These are phyloP conservation scores for Solen grandis DNA, from an alignment of 1,140 invertebrate genomes.

Conservation along the genomic window DNA sequence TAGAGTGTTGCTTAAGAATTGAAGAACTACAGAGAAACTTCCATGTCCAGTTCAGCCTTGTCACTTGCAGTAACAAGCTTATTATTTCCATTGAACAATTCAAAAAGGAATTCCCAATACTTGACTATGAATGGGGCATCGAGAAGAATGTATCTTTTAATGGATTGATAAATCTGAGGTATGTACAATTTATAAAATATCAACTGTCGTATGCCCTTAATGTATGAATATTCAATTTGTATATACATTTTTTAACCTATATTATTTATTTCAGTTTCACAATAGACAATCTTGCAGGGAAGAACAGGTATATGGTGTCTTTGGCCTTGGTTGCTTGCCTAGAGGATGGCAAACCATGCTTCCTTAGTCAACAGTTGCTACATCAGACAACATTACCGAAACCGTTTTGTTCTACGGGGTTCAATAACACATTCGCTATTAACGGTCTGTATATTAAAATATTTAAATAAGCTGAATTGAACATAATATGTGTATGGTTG, in stretches of 20 bases:
- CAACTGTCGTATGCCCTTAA: no score
- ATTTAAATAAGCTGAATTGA: no score
- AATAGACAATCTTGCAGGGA: constrained; percentile 23
- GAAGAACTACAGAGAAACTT: neutral
- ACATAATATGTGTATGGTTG: no score
- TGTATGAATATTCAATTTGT: no score
- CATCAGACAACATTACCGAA: neutral
- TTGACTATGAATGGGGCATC: neutral
- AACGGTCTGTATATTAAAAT: constrained; percentile 3
- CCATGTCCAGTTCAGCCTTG: neutral
- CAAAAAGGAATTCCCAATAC: neutral
- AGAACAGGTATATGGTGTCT: constrained; percentile 25
- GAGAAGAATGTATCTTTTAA: neutral
- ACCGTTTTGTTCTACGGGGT: constrained; percentile 3
- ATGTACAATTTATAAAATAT: no score
- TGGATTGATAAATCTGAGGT: no score
- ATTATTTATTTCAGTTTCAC: constrained; percentile 35
- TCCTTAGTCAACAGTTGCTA: neutral
- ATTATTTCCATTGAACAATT: neutral
- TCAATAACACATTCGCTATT: neutral
- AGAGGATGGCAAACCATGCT: constrained; percentile 3
- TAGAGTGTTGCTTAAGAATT: neutral
- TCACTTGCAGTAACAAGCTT: neutral
- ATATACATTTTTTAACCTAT: no score
- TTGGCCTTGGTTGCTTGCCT: neutral